Evolutionary conservation across 53 echinoderm and acorn worm genomes (phyloP), one percentile per base, ranked within the genome.

Genomic region (Echinometra lucunter): DNA sequence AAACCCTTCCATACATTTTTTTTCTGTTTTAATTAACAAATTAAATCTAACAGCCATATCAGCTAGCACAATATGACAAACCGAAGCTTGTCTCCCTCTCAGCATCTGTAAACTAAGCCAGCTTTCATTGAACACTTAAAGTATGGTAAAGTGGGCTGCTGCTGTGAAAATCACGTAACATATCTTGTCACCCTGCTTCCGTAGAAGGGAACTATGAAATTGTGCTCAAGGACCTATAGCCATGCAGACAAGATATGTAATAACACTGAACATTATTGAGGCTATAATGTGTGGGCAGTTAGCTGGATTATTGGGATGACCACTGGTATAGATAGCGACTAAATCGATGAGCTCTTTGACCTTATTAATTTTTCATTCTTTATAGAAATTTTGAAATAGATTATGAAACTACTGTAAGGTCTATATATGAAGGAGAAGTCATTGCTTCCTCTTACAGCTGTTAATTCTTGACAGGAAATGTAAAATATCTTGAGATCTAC

Each of bases 121-220:
- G 1, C 13, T 15, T 32, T 72, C 13, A 30, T 12, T 72, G 19
- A 78, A 21, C 42, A 35, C 38, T 78, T 78, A 18, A 78, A 42
- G n/a, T n/a, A n/a, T n/a, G n/a, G n/a, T 6, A 75, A 0, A 0
- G 78, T 78, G 42, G 78, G 78, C 23, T 42, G 42, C 78, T 78
- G 78, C 21, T 42, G 78, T 40, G 42, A 30, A 78, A 78, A 78
- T 78, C 78, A 78, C 30, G 78, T 42, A 78, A 78, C 78, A 78
- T 78, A 78, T 42, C 78, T 78, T 78, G 78, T 78, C 78, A 78
- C 0, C 21, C 19, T 6, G 21, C 78, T 40, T 78, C 78, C 78
- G 38, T 23, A 6, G 78, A 78, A 78, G 78, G 75, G 78, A 42
- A 78, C 78, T 78, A 21, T 78, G 8, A 78, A 78, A 78, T 78